Base-by-base conservation (phyloP, 2,888 invertebrate species). In the Drosophila sordidula region DNA sequence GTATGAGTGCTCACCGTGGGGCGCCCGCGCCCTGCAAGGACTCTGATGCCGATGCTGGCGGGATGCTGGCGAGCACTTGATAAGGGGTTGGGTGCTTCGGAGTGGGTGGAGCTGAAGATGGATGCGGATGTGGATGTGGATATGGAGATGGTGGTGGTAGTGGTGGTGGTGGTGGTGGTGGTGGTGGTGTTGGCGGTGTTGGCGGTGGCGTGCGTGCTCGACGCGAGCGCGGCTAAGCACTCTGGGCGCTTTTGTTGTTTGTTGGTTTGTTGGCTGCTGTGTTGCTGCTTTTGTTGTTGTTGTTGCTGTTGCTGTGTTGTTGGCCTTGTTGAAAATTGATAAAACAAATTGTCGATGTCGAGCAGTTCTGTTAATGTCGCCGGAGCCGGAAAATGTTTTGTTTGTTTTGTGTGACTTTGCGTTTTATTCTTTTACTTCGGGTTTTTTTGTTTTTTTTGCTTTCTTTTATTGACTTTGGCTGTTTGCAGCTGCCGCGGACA, bases 281-380 rank as follows among this genome's bases (percentile, higher is more conserved):
- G 61, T 54, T 69, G 73, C n/a, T 65, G 73, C 42, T 74, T 2
- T 18, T 18, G 18, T 18, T 65, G 73, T 42, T 74, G 62, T 41
- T 66, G 54, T 41, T 70, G 52, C 9, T 64, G 57, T 8, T 66
- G 47, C 65, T 80, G 57, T 73, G 73, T 72, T 85, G 76, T 71
- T 89, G 86, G 77, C 75, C 80, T 84, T 87, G 87, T 81, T 85
- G 83, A 78, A 84, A 89, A 89, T 89, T 89, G 90, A 87, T 87
- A 87, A 90, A 89, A 89, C 89, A 89, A 90, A 89, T 89, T 90
- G 90, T 86, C 79, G 87, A 90, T 90, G 90, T 87, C 84, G 87
- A 90, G 90, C 90, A 89, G 90, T 90, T 89, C 85, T 90, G 84
- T 89, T 90, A 87, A 89, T 90, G 90, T 89, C 90, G 82, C 86